Base-by-base conservation (phyloP, 2,888 invertebrate genomes). In the Mythimna vitellina region DNA sequence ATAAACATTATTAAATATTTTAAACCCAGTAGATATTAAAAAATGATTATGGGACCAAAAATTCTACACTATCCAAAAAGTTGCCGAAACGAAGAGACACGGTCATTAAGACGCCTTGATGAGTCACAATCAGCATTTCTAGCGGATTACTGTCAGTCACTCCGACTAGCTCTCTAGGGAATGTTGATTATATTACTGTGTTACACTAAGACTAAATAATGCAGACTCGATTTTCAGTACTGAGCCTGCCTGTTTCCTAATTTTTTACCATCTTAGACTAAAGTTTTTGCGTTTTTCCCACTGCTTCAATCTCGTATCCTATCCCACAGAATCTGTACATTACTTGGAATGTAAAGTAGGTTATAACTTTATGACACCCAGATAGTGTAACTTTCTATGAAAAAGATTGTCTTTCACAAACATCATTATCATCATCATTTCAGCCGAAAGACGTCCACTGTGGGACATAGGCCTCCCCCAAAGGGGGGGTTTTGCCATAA, bases 91-190 rank as follows among this genome's bases (percentile, higher is more conserved):
- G 54, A 14, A 63, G 65, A 25, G 32, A 3, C 64, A 61, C 49
- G 32, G 14, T 61, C 67, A 71, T 83, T 80, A 86, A 51, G 60
- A 49, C n/a, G 60, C 6, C 51, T 46, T 70, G 68, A 73, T 60
- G 64, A 70, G 61, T 29, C 70, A 42, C 60, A 83, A 62, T 83
- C 83, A 84, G 78, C 73, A 56, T n/a, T 75, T 64, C 70, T 51
- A 38, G 25, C 57, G 46, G 73, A 69, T 82, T 42, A 73, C 62
- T 65, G 62, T 58, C 65, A 38, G 82, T 54, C 62, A 51, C 53
- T 46, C 38, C 35, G 12, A 17, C 49, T 62, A 54, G 35, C 35
- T 53, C 22, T 25, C 65, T n/a, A 6, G 76, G 51, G 80, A 51
- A n/a, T 14, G 2, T 17, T 58, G 58, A 62, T 20, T 56, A 12